These are phyloP conservation scores for Thamnophis sirtalis DNA, from an alignment of 2,113 vertebrate species.

Conservation along the genomic window DNA sequence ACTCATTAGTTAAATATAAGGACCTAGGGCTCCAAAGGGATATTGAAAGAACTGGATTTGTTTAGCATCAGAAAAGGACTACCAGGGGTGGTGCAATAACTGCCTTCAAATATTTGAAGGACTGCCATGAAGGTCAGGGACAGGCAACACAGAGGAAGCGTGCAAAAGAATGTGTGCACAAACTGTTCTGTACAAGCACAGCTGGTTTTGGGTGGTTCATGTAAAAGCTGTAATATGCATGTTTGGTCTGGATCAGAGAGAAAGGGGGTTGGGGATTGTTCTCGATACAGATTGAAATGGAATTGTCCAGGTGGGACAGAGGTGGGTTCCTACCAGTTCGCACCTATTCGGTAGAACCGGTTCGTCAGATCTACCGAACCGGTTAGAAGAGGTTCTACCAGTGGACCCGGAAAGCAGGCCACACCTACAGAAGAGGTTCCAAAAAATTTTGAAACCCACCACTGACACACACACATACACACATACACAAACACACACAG, in stretches of 20 bases:
- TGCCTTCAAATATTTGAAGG: not conserved
- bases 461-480: too few species aligned
- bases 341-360: too few species aligned
- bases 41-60: not conserved
- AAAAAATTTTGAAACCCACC: too few species aligned
- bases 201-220: not conserved
- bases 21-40: not conserved
- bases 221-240: not conserved
- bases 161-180: not conserved
- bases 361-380: too few species aligned
- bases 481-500: too few species aligned
- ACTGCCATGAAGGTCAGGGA: not conserved
- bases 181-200: not conserved
- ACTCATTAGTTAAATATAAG: not conserved
- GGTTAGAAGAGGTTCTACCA: too few species aligned
- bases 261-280: not conserved
- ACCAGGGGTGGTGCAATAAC: not conserved
- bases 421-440: too few species aligned
- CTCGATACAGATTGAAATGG: not conserved
- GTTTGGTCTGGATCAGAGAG: not conserved
- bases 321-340: too few species aligned
- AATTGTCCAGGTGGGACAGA: not conserved
- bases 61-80: not conserved
- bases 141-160: not conserved
- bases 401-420: too few species aligned